Evolutionary conservation across 37 sponge, comb jelly and placozoan genomes (phyloP).

Genomic region (Petrosia ficiformis): DNA sequence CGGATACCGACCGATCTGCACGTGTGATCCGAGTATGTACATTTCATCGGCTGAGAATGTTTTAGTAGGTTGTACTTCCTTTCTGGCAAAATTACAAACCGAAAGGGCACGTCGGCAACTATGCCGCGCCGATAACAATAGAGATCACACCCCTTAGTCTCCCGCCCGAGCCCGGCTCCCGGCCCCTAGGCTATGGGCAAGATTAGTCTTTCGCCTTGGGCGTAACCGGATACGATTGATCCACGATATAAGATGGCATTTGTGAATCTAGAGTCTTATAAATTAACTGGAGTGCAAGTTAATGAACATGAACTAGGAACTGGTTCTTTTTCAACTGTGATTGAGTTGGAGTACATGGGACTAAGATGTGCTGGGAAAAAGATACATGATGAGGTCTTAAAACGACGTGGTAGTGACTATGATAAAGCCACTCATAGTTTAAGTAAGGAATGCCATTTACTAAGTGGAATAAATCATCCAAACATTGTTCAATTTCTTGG

Average conservation of each 20-base stretch:
- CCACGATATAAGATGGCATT: slow-evolving; percentile 11
- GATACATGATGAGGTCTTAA: slow-evolving; percentile 16
- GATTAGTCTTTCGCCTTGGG: too few relatives aligned
- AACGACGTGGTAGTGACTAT: background rate
- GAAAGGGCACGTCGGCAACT: too few relatives aligned
- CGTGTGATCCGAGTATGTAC: too few relatives aligned
- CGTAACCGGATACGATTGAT: too few relatives aligned
- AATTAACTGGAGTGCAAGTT: slow-evolving; percentile 6
- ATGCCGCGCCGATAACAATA: too few relatives aligned
- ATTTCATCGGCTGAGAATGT: too few relatives aligned
- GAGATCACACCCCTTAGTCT: too few relatives aligned
- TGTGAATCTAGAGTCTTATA: slow-evolving; percentile 18
- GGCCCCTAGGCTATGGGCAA: too few relatives aligned
- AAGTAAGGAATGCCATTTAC: slow-evolving; percentile 11
- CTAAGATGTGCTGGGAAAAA: slow-evolving; percentile 35
- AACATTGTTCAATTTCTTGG: slow-evolving; percentile 43
- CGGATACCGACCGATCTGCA: too few relatives aligned
- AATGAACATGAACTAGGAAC: slow-evolving; percentile 17
- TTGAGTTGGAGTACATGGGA: slow-evolving; percentile 22
- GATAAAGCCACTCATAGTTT: background rate
- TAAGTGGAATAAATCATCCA: slow-evolving; percentile 16
- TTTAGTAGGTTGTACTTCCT: too few relatives aligned
- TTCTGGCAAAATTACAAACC: too few relatives aligned
- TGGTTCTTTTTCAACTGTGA: slow-evolving; percentile 16
- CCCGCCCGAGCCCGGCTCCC: too few relatives aligned